These are phyloP conservation scores for Staurois parvus DNA, from an alignment of 2,797 vertebrate genomes.

Conservation along the genomic window DNA sequence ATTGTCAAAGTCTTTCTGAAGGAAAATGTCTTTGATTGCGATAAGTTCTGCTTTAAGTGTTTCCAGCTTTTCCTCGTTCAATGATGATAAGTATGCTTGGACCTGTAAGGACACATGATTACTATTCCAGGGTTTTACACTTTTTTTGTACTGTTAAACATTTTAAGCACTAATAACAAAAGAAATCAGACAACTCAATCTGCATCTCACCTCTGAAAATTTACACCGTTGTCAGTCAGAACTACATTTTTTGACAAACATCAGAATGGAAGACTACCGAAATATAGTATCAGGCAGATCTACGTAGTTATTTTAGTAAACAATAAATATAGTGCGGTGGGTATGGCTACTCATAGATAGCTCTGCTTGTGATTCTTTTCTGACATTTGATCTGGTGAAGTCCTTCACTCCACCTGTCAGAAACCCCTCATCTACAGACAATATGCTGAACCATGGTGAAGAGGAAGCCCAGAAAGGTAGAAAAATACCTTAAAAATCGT, in stretches of 20 bases:
- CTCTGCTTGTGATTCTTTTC: too few relatives aligned
- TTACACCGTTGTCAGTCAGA: too few relatives aligned
- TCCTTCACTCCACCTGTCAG: too few relatives aligned
- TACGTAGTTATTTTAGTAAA: too few relatives aligned
- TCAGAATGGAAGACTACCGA: too few relatives aligned
- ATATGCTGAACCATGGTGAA: too few relatives aligned
- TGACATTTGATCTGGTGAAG: too few relatives aligned
- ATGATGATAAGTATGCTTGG: constrained; percentile 85
- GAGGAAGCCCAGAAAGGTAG: too few relatives aligned
- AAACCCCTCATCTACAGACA: too few relatives aligned
- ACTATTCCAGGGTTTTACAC: not conserved
- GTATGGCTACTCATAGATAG: not conserved
- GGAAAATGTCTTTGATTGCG: constrained; percentile 91
- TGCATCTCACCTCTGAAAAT: too few relatives aligned
- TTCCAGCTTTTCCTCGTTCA: constrained; percentile 85
- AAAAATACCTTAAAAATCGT: too few relatives aligned
- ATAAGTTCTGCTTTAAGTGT: constrained; percentile 88
- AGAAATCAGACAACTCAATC: not conserved
- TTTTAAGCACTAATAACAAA: not conserved
- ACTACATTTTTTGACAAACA: not conserved
- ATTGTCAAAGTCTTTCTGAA: constrained; percentile 79
- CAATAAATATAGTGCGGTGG: not conserved
- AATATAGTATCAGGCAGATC: not conserved
- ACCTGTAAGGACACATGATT: constrained; percentile 77
- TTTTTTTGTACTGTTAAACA: too few relatives aligned